A percentile compares a stretch with the other conserved stretches of the same genome.
These are phyloP conservation scores for Marmota monax DNA, from an alignment of 2,113 vertebrate genomes.

Conservation along the genomic window DNA sequence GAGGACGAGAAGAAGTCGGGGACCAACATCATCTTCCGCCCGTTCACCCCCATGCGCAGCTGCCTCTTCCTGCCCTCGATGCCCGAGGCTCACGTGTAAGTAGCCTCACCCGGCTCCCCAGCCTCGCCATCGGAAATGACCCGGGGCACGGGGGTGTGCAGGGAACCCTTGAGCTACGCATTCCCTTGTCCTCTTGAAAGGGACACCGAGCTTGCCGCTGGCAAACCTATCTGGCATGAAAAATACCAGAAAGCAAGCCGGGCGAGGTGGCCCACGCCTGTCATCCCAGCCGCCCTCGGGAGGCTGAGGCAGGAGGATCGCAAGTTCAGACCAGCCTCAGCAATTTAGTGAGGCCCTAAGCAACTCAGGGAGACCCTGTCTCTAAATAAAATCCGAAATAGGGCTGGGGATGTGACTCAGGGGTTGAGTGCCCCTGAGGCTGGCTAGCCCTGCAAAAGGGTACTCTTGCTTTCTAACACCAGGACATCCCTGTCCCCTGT, in stretches of 20 bases:
- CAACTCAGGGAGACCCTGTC: too few species aligned
- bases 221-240: neutral
- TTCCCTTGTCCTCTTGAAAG: constrained; percentile 46
- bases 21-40: constrained; percentile 60
- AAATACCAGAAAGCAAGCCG: too few species aligned
- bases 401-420: too few species aligned
- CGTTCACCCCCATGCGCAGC: constrained; percentile 86
- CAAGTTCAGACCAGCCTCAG: too few species aligned
- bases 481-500: neutral
- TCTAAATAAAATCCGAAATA: too few species aligned
- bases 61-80: constrained; percentile 83
- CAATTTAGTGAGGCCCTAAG: too few species aligned
- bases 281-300: too few species aligned
- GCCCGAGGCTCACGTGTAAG: constrained; percentile 82
- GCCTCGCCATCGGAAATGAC: neutral
- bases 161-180: neutral
- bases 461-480: neutral
- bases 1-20: neutral
- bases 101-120: neutral
- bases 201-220: neutral
- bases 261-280: too few species aligned
- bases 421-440: too few species aligned
- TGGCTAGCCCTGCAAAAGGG: neutral
- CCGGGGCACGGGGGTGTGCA: rapidly evolving
- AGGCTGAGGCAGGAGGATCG: too few species aligned